Evolutionary conservation across 2,888 invertebrate species (phyloP).

Genomic region (Neocrepidodera transversa): DNA sequence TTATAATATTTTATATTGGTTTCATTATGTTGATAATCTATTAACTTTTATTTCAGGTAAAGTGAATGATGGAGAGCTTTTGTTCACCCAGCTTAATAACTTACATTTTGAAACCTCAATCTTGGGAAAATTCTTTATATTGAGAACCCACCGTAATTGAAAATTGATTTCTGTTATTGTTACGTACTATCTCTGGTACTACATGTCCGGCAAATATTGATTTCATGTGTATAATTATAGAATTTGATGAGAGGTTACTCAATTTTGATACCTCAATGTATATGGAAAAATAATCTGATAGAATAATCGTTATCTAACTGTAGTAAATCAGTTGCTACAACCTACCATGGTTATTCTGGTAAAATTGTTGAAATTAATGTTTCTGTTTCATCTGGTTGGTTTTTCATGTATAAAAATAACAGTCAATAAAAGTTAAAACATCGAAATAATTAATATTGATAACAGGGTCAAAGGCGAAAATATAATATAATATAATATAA

Average conservation of each 20-base stretch:
- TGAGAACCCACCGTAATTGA: constrained; percentile 16
- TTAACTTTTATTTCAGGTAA: no score
- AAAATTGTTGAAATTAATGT: constrained; percentile 34
- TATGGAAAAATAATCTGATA: constrained; percentile 40
- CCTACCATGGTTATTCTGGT: constrained; percentile 39
- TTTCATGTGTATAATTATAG: constrained; percentile 26
- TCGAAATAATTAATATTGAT: no score
- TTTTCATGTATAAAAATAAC: constrained; percentile 32
- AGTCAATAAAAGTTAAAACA: no score
- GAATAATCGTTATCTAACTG: constrained; percentile 28
- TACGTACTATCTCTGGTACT: constrained; percentile 38
- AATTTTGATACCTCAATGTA: constrained; percentile 35
- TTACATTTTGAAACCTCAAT: constrained; percentile 38
- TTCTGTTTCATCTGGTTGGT: constrained; percentile 18
- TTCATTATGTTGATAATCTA: no score
- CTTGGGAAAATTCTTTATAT: constrained; percentile 37
- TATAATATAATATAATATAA: no score
- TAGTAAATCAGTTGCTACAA: constrained; percentile 38
- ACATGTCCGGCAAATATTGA: constrained; percentile 41
- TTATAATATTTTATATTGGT: no score
- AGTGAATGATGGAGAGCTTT: no score
- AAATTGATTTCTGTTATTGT: constrained; percentile 42
- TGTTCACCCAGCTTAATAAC: no score
- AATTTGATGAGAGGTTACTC: constrained; percentile 18
- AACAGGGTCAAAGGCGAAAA: no score